These are phyloP conservation scores for Jordanella pulchra DNA, from an alignment of 2,797 vertebrate species.

Conservation along the genomic window DNA sequence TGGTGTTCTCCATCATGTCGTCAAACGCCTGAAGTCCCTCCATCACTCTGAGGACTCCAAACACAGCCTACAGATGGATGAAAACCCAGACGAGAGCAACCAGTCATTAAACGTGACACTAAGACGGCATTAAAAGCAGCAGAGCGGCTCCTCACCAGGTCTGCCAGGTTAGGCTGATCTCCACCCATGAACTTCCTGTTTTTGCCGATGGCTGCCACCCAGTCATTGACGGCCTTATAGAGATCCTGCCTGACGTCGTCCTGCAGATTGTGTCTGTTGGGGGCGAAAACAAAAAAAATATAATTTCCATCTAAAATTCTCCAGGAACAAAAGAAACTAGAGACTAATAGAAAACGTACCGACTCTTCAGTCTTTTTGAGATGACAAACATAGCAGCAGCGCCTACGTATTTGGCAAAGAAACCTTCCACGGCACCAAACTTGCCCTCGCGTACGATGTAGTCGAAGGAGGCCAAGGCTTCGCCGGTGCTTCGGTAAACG, in stretches of 20 bases:
- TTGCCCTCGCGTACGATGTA: constrained; percentile 97
- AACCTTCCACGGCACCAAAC: constrained; percentile 87
- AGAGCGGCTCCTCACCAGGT: constrained; percentile 84
- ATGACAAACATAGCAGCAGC: constrained; percentile 93
- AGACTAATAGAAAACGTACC: constrained; percentile 70
- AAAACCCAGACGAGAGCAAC: background rate
- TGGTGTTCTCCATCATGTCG: constrained; percentile 93
- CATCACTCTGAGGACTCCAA: constrained; percentile 93
- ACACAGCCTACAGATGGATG: constrained; percentile 85
- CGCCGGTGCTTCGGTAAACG: constrained; percentile 88
- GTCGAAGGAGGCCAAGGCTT: constrained; percentile 93
- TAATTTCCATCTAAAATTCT: background rate
- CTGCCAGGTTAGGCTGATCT: constrained; percentile 90
- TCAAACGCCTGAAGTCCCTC: constrained; percentile 92
- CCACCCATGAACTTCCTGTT: constrained; percentile 93
- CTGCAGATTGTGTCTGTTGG: constrained; percentile 86
- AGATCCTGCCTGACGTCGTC: constrained; percentile 92
- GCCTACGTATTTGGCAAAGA: constrained; percentile 95
- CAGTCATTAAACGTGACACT: no score
- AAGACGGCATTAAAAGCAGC: background rate
- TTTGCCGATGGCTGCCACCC: constrained; percentile 91
- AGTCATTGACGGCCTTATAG: constrained; percentile 90
- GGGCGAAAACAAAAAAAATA: background rate
- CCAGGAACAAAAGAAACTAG: no score
- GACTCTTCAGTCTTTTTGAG: constrained; percentile 90